Conservation (phyloP, 2,888 invertebrate genomes). For the Melipona beecheii region DNA sequence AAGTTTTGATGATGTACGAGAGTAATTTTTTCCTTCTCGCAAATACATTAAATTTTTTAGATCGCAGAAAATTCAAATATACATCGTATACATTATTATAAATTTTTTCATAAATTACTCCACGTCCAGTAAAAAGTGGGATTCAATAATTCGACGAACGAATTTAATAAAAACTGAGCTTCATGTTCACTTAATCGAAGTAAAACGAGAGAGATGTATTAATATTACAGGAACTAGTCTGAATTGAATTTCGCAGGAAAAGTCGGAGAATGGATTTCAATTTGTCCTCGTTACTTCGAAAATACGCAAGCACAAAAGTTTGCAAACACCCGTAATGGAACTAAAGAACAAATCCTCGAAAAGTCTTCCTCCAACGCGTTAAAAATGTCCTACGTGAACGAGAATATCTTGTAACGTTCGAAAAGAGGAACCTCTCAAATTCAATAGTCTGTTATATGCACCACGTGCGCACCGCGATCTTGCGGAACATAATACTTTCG, state of each 20-base stretch:
- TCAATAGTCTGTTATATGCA: not conserved
- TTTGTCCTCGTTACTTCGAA: not conserved
- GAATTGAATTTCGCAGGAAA: not conserved
- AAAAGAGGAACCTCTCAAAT: not conserved
- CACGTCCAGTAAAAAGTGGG: too few species aligned
- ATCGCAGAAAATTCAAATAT: rapidly evolving
- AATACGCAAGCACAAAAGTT: not conserved
- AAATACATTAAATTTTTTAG: not conserved
- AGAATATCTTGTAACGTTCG: not conserved
- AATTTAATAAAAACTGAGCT: not conserved
- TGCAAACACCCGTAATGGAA: not conserved
- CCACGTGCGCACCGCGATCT: not conserved
- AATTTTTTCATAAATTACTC: not conserved
- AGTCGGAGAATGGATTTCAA: not conserved
- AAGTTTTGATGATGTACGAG: too few species aligned
- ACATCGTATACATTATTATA: rapidly evolving
- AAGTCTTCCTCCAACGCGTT: not conserved
- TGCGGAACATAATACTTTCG: not conserved
- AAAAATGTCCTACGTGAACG: not conserved
- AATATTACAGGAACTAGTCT: not conserved
- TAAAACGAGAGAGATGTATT: rapidly evolving
- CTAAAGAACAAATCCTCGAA: not conserved
- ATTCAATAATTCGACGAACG: not conserved
- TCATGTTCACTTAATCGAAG: not conserved
- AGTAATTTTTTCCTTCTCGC: not conserved